Evolutionary conservation across 1,140 invertebrate genomes (phyloP).

Genomic region (Brachionus koreanus): DNA sequence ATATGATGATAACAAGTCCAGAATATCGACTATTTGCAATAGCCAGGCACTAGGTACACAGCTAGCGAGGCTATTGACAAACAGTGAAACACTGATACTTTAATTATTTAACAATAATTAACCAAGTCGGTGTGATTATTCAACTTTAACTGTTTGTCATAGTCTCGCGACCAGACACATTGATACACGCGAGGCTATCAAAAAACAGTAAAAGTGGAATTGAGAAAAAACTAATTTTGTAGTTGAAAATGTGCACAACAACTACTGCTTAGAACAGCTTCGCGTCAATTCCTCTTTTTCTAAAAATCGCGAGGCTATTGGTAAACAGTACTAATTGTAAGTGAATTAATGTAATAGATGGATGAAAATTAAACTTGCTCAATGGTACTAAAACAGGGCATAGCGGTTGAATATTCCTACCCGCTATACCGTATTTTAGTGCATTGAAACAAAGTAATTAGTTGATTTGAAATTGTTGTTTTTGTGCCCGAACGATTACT

Average conservation of each 20-base stretch:
- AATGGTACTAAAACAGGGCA: constrained; percentile 35
- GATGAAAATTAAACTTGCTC: not conserved
- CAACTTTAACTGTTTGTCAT: constrained; percentile 19
- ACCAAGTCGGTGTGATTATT: not conserved
- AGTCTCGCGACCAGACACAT: not conserved
- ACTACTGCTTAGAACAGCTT: constrained; percentile 27
- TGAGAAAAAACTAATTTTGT: not conserved
- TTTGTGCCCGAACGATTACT: not conserved
- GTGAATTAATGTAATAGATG: not conserved
- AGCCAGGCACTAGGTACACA: not conserved
- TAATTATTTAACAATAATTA: not conserved
- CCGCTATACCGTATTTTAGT: constrained; percentile 44
- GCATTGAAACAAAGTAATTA: not conserved
- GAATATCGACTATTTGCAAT: constrained; percentile 29
- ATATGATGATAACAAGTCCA: not conserved
- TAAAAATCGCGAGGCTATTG: constrained; percentile 5
- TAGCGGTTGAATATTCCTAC: not conserved
- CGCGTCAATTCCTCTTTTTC: not conserved
- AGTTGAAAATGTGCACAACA: not conserved
- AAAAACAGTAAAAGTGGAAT: constrained; percentile 18
- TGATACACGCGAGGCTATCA: constrained; percentile 36
- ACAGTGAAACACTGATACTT: constrained; percentile 31
- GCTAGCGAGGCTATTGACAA: constrained; percentile 39
- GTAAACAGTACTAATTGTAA: constrained; percentile 30
- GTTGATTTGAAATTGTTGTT: no score